phyloP scores from a whole-genome alignment of 1,140 invertebrate species.

The Nylanderia fulva region DNA sequence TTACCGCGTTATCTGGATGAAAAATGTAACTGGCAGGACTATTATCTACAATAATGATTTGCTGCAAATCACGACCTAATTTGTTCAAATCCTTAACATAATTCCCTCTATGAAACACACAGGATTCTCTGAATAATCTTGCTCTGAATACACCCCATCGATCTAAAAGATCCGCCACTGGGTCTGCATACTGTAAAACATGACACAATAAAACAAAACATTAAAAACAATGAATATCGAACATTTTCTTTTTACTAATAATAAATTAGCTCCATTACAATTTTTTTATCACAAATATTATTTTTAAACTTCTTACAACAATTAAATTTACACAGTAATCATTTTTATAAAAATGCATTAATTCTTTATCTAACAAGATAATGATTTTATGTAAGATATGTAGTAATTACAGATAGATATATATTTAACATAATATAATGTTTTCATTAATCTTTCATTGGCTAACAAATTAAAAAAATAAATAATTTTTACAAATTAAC shows the following conservation, averaged over 20 bases:
- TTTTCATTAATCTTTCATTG: not conserved
- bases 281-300: not conserved
- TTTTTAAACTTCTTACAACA: not conserved
- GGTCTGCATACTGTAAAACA: slow-evolving; percentile 97
- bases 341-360: not conserved
- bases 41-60: slow-evolving; percentile 99
- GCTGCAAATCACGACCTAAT: slow-evolving; percentile 97
- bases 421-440: not conserved
- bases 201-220: slow-evolving; percentile 29
- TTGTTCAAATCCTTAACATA: slow-evolving; percentile 99
- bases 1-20: slow-evolving; percentile 99
- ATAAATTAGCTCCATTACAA: slow-evolving; percentile 10
- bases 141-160: slow-evolving; percentile 99
- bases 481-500: not conserved
- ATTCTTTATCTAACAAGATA: not conserved
- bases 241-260: slow-evolving; percentile 2
- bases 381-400: not conserved
- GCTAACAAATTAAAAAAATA: slow-evolving; percentile 3
- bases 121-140: slow-evolving; percentile 99
- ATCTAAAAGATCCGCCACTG: slow-evolving; percentile 99
- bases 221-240: not conserved
- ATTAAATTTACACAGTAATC: not conserved
- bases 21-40: slow-evolving; percentile 99
- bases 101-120: slow-evolving; percentile 99
- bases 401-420: not conserved